A percentile compares a stretch with the other conserved stretches of the same genome.
phyloP scores from a whole-genome alignment of 1,140 invertebrate genomes.

The Dysdera silvatica region DNA sequence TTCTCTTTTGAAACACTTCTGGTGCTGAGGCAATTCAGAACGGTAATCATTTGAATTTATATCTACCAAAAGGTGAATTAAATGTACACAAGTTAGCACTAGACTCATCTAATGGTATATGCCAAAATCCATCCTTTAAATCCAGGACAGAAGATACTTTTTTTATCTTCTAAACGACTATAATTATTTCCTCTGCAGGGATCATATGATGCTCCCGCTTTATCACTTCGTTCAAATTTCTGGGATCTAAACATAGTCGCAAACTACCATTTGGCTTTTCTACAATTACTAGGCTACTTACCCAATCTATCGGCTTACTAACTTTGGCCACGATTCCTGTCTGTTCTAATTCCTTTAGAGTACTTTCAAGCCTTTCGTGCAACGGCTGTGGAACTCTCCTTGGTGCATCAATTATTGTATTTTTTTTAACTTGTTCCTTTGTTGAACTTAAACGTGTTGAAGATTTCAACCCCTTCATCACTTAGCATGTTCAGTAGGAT shows the following conservation, averaged over 20 bases:
- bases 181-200: conserved; percentile 11
- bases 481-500: too few species aligned
- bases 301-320: conserved; percentile 35
- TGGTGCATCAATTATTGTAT: conserved; percentile 14
- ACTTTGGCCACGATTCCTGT: conserved; percentile 37
- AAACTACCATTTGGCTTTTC: conserved; percentile 25
- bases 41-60: conserved; percentile 41
- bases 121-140: conserved; percentile 10
- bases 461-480: too few species aligned
- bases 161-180: neutral
- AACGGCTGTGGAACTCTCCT: conserved; percentile 21
- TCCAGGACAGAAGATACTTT: conserved; percentile 6
- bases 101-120: neutral
- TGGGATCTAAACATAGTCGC: conserved; percentile 32
- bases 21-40: conserved; percentile 49
- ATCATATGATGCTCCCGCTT: conserved; percentile 18
- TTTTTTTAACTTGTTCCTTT: too few species aligned
- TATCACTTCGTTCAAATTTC: conserved; percentile 37
- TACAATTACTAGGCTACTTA: conserved; percentile 30
- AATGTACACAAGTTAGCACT: conserved; percentile 15
- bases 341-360: conserved; percentile 31
- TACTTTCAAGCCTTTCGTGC: conserved; percentile 11
- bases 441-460: too few species aligned
- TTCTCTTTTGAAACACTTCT: conserved; percentile 8
- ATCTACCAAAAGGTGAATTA: conserved; percentile 36